Base-by-base conservation (phyloP, 2,113 vertebrate genomes). In the Anarhynchus alexandrinus region DNA sequence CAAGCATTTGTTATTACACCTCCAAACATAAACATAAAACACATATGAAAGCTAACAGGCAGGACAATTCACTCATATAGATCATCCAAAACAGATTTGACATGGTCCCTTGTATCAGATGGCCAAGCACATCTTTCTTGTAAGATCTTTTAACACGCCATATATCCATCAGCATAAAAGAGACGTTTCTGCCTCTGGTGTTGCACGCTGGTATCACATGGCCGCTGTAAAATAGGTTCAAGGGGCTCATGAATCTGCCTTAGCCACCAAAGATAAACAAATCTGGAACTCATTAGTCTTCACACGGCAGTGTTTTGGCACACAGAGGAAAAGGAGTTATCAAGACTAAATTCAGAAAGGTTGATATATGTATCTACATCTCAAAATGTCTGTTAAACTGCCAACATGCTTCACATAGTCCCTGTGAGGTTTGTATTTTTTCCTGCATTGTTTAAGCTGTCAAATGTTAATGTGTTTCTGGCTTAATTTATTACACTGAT, bases 391-490 rank as follows among this genome's bases (percentile, higher is more conserved):
- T 97, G 82, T 77, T 77, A 94, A 96, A 97, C 89, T 97, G 92
- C 94, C 95, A 96, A 90, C 96, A 97, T 96, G 94, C 95, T 97
- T 97, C 96, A 97, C 96, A 93, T 97, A 96, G 80, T 93, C 88
- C 90, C 93, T 78, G 83, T 96, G 95, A 61, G 77, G 94, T 95
- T 96, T 91, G 88, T 92, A 94, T 95, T 94, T 96, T 94, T 95
- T 96, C 89, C 94, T 92, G 82, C 88, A 94, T 97, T 97, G 84
- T 97, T 97, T 97, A 97, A 97, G 95, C 96, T 96, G 95, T 95
- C 84, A 97, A 98, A 96, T 96, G 95, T 90, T 92, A 97, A 96
- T 94, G 54, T 84, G 96, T 96, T 97, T 91, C 93, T 97, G 88
- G 93, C 96, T 98, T 97, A 96, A 96, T 97, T 97, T 96, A 80